A percentile compares a stretch with the other conserved stretches of the same genome.
Conservation (phyloP, 2,888 invertebrate genomes). For the Drosophila meridiana region DNA sequence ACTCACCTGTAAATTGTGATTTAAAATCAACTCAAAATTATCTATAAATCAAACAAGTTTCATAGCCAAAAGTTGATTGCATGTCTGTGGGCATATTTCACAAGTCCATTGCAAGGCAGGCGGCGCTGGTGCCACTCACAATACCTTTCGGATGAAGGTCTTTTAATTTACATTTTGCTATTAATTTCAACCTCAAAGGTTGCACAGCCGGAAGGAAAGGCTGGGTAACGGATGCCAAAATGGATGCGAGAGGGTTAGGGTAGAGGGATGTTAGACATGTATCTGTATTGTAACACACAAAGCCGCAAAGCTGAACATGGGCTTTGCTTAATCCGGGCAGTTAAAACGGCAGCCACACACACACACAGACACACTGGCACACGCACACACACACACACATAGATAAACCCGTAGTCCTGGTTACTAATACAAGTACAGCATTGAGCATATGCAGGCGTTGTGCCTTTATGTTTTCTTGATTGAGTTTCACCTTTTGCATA, state of each 20-base stretch:
- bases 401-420: slow-evolving; percentile 15
- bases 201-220: slow-evolving; percentile 21
- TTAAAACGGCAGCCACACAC: slow-evolving; percentile 41
- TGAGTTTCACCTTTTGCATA: slow-evolving; percentile 79
- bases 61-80: slow-evolving; percentile 9
- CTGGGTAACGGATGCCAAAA: not conserved
- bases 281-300: slow-evolving; percentile 68
- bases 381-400: slow-evolving; percentile 24
- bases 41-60: slow-evolving; percentile 30
- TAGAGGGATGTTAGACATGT: slow-evolving; percentile 16
- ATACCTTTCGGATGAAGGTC: slow-evolving; percentile 37
- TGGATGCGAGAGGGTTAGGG: not conserved
- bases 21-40: slow-evolving; percentile 20
- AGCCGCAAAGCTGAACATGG: slow-evolving; percentile 70
- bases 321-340: slow-evolving; percentile 67
- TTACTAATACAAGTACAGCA: slow-evolving; percentile 34
- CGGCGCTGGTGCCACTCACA: slow-evolving; percentile 30
- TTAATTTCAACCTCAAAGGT: slow-evolving; percentile 73
- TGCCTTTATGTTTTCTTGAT: slow-evolving; percentile 76
- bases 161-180: slow-evolving; percentile 77
- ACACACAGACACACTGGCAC: slow-evolving; percentile 1
- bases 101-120: slow-evolving; percentile 27
- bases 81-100: slow-evolving; percentile 11
- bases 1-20: slow-evolving; percentile 13
- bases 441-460: slow-evolving; percentile 45